Conservation (phyloP, 2,113 vertebrate species). For the Oncorhynchus masou region DNA sequence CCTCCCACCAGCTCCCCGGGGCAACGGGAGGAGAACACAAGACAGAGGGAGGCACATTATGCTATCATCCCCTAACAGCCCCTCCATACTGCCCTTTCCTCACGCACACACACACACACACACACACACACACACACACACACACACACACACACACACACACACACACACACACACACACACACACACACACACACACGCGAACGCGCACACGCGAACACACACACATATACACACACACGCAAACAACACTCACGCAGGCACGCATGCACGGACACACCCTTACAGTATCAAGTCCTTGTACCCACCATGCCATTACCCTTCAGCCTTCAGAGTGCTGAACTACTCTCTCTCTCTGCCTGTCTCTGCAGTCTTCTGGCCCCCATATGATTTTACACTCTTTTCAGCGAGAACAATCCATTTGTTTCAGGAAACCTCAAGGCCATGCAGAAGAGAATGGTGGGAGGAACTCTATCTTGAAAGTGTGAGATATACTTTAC, state of each 20-base stretch:
- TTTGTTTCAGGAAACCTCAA: constrained; percentile 35
- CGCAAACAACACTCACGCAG: too few species aligned
- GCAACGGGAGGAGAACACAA: neutral
- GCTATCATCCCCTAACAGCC: constrained; percentile 3
- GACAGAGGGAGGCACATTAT: neutral
- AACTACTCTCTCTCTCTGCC: neutral
- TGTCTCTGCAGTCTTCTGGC: neutral
- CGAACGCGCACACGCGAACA: too few species aligned
- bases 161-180: too few species aligned
- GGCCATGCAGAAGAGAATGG: constrained; percentile 38
- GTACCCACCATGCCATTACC: too few species aligned
- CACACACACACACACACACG: too few species aligned
- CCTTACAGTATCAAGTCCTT: too few species aligned
- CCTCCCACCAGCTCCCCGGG: constrained; percentile 14
- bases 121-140: too few species aligned
- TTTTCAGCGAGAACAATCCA: constrained; percentile 51
- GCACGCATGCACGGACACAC: too few species aligned
- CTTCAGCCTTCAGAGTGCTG: too few species aligned
- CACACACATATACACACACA: too few species aligned
- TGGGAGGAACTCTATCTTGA: constrained; percentile 55
- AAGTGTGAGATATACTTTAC: constrained; percentile 31
- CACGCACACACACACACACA: too few species aligned
- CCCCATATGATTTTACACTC: constrained; percentile 36
- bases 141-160: too few species aligned
- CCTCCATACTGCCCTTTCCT: neutral